Base-by-base conservation (phyloP, 2,113 vertebrate genomes). In the Gobio gobio region DNA sequence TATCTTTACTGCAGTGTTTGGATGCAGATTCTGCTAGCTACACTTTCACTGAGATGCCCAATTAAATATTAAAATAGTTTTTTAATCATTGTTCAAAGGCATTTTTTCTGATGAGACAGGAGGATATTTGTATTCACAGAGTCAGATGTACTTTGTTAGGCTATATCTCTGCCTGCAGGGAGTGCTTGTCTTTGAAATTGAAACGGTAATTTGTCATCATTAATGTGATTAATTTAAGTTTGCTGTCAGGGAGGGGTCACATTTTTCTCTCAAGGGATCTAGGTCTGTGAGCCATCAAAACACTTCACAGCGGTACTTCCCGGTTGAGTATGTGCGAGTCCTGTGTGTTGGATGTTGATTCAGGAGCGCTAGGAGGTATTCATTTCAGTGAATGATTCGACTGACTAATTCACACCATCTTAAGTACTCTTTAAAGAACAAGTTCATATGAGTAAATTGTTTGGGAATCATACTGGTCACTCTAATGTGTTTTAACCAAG, bases 151-250 rank as follows among this genome's bases (percentile, higher is more conserved):
- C 1, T 33, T 61, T 13, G 81, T 82, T 59, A 56, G 54, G 54
- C 54, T 56, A 51, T 63, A 45, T 82, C 51, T 82, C 40, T 59
- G 56, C 59, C 72, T 47, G 72, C 43, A 36, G 63, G 40, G 16
- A 14, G 45, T 76, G 22, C 64, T 70, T 45, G 24, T 66, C 36
- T 66, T 75, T 82, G 72, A 82, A 80, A 72, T 70, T 85, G 59
- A 87, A 82, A 85, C 10, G 24, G 78, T 63, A 64, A 66, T 86
- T 77, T 83, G 78, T 89, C 83, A 49, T 86, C 61, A 83, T 86
- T 73, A 81, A n/a, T 70, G 81, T 83, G 82, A 58, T 78, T 78
- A 61, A 78, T 78, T 78, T 18, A 78, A 61, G 36, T 74, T 78
- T 78, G 56, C 56, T 61, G 76, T 78, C 36, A 61, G 56, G 29